Evolutionary conservation across 2,113 vertebrate species (phyloP), one percentile per base, ranked within the genome.

Genomic region (Corapipo altera): DNA sequence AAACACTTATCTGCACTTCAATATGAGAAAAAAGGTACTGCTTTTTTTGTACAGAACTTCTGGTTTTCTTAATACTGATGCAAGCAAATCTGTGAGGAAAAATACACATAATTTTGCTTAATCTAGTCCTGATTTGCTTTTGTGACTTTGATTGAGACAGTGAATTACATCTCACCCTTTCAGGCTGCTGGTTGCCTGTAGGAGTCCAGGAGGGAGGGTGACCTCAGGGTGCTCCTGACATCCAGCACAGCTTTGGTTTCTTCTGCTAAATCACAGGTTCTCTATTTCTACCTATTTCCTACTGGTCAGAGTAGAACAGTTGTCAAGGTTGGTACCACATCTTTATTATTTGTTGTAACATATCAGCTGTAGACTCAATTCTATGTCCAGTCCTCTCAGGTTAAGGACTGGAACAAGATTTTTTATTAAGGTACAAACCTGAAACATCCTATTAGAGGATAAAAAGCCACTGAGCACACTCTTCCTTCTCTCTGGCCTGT

Each of bases 401-500:
- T 70, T 96, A 33, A 54, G 78, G 58, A 37, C 4, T n/a, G 64
- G 26, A 83, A 70, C 30, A 73, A 0, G 1, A 23, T 58, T 90
- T 88, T 35, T 27, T 51, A 0, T 19, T 28, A 26, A 76, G 62
- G 23, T 83, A 46, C 37, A 80, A 80, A 73, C n/a, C 8, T 71
- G 55, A 59, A 91, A 72, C 55, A 86, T 71, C 49, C 69, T 80
- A 9, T 88, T 79, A 80, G 79, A 95, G 90, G 65, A 92, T 37
- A 88, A 88, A 44, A 78, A 80, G 64, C 82, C 72, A 52, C 88
- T 82, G 79, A 95, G 74, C 32, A 96, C 91, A 95, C 97, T 97
- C 88, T 98, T 97, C 95, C 88, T 32, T 93, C 90, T 75, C 55
- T 88, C 82, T 76, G 74, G 95, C 96, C 97, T 97, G 82, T 82